Base-by-base conservation (phyloP, 2,888 invertebrate genomes). In the Neoitamus cyanurus region DNA sequence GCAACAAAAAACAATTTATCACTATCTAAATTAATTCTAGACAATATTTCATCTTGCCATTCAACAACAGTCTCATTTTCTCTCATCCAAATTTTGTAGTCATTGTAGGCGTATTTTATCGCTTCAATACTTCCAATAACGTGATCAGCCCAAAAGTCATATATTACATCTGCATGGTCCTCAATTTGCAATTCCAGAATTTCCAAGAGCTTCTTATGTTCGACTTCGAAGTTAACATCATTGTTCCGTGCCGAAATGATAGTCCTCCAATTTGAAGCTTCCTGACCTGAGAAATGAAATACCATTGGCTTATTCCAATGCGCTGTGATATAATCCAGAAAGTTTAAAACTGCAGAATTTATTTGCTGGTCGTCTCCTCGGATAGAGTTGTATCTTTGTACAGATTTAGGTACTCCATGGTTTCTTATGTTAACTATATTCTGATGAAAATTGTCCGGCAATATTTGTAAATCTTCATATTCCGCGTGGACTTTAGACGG, bases 11-110 rank as follows among this genome's bases (percentile, higher is more conserved):
- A 78, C 30, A 48, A 46, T 31, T 30, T 48, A n/a, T 31, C 13
- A 31, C 78, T 31, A 58, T 78, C 48, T 15, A 78, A 58, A 30
- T 78, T 78, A n/a, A 78, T 28, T 15, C 78, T 78, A n/a, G 20
- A 31, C 31, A 78, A 48, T n/a, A 48, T 15, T 42, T 78, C 34
- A 30, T 78, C 78, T 48, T 48, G 48, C 48, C 31, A 48, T 31
- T 20, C 31, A 20, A n/a, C 30, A 30, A 30, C 34, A 30, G 46
- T n/a, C 31, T 78, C 58, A 34, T 78, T 78, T 58, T 58, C 30
- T 48, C 28, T 31, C 28, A 78, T 15, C 78, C 78, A 78, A n/a
- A 9, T 30, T 2, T 48, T 48, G 28, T 78, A 78, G 15, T 58
- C 31, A 1, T 48, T 31, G 28, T 31, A 78, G 30, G 31, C 13